Percentiles rank a stretch among this genome's conserved stretches.
Evolutionary conservation across 2,888 invertebrate species (phyloP).

Genomic region (Coenonympha glycerion): DNA sequence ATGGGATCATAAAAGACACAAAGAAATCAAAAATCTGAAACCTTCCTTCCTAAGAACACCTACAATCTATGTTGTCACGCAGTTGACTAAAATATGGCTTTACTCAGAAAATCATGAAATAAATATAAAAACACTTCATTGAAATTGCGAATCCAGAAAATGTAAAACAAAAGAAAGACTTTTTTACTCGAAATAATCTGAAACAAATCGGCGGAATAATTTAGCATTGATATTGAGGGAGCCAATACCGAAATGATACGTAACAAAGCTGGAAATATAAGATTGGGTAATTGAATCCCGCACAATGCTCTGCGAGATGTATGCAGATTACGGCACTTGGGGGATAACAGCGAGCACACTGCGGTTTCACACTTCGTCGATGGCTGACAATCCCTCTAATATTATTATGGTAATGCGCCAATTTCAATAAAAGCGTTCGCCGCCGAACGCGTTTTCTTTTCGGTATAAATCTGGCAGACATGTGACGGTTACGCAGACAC

Average conservation of each 20-base stretch:
- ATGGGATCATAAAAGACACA: too few species aligned
- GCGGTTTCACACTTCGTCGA: conserved; percentile 67
- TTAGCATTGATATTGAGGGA: conserved; percentile 26
- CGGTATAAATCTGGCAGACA: conserved; percentile 62
- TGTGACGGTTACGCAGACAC: conserved; percentile 52
- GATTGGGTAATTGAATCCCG: conserved; percentile 64
- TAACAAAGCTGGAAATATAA: conserved; percentile 52
- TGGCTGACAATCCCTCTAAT: conserved; percentile 72
- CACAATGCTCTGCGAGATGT: conserved; percentile 54
- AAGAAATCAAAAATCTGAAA: too few species aligned
- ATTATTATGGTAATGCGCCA: conserved; percentile 73
- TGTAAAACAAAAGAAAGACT: conserved; percentile 19
- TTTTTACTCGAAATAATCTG: conserved; percentile 12
- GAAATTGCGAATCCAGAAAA: conserved; percentile 12
- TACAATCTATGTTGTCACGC: too few species aligned
- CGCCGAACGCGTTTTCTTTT: conserved; percentile 58
- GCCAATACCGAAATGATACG: conserved; percentile 30
- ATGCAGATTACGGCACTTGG: conserved; percentile 49
- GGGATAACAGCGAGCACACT: conserved; percentile 56
- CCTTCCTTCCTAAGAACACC: too few species aligned
- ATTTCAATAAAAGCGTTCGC: conserved; percentile 73
- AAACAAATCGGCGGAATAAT: conserved; percentile 22
- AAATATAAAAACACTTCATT: too few species aligned
- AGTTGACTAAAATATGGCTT: too few species aligned
- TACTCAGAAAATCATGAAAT: too few species aligned